phyloP scores from a whole-genome alignment of 1,140 invertebrate species.

The Macrobrachium nipponense region DNA sequence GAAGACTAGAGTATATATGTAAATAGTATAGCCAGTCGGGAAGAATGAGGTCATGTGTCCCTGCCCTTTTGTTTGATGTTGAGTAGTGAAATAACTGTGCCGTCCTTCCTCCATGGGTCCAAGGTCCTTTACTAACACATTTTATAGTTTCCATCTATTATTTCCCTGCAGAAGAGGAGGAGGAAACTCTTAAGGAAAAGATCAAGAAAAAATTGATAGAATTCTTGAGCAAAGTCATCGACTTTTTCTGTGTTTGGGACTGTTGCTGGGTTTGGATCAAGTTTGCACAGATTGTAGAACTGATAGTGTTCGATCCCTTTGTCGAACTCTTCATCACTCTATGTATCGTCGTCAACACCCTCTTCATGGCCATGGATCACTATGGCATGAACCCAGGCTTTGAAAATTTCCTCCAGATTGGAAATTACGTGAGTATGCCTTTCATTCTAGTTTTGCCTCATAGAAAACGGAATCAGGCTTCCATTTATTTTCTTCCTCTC shows the following conservation, averaged over 20 bases:
- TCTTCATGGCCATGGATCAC: slow-evolving; percentile 98
- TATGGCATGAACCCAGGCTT: slow-evolving; percentile 81
- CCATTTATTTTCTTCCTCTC: neutral
- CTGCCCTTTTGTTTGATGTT: slow-evolving; percentile 25
- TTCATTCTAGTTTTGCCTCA: neutral
- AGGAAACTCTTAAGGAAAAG: slow-evolving; percentile 81
- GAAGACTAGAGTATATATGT: no score
- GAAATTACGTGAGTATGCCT: slow-evolving; percentile 87
- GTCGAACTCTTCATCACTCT: slow-evolving; percentile 98
- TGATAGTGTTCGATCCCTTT: slow-evolving; percentile 97
- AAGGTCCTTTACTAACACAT: slow-evolving; percentile 76
- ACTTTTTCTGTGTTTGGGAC: slow-evolving; percentile 97
- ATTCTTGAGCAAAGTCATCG: slow-evolving; percentile 77
- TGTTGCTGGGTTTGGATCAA: slow-evolving; percentile 92
- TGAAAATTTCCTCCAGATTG: slow-evolving; percentile 69
- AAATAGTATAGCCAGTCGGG: no score
- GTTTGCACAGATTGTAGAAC: slow-evolving; percentile 88
- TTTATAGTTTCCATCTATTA: slow-evolving; percentile 91
- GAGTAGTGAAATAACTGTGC: slow-evolving; percentile 37
- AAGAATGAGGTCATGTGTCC: slow-evolving; percentile 14
- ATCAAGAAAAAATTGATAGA: slow-evolving; percentile 86
- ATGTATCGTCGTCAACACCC: slow-evolving; percentile 97
- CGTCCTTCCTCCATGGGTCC: slow-evolving; percentile 67
- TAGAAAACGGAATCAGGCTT: no score
- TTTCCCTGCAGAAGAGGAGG: slow-evolving; percentile 92